Percentiles rank a stretch among this genome's conserved stretches.
phyloP scores from a whole-genome alignment of 2,888 invertebrate genomes.

The Torymus texanus region DNA sequence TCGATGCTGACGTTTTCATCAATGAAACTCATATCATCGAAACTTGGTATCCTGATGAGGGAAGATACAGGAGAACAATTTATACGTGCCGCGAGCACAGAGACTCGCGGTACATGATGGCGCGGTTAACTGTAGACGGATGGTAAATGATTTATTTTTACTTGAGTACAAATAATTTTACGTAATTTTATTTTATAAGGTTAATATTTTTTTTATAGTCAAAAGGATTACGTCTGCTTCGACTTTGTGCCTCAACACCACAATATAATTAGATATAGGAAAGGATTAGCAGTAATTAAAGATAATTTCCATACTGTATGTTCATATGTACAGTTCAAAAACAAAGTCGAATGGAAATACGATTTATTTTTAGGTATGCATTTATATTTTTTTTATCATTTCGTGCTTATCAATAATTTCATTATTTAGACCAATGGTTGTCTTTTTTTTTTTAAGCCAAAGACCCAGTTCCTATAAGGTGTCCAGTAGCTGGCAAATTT shows the following conservation, averaged over 20 bases:
- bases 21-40: slow-evolving; percentile 98
- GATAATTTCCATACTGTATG: slow-evolving; percentile 95
- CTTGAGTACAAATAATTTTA: no score
- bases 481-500: slow-evolving; percentile 97
- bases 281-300: slow-evolving; percentile 91
- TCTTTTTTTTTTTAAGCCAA: slow-evolving; percentile 78
- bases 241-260: slow-evolving; percentile 97
- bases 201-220: slow-evolving; percentile 77
- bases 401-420: slow-evolving; percentile 6
- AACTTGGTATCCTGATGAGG: slow-evolving; percentile 95
- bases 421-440: slow-evolving; percentile 13
- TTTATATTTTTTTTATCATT: slow-evolving; percentile 13
- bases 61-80: slow-evolving; percentile 90
- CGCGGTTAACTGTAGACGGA: slow-evolving; percentile 95
- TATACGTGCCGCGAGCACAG: slow-evolving; percentile 96
- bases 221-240: slow-evolving; percentile 98
- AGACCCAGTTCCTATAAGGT: slow-evolving; percentile 93
- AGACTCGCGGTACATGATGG: slow-evolving; percentile 95
- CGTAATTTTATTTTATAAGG: not conserved
- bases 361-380: slow-evolving; percentile 83
- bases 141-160: slow-evolving; percentile 77
- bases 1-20: slow-evolving; percentile 94
- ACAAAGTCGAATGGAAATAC: slow-evolving; percentile 90
- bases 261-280: slow-evolving; percentile 93
- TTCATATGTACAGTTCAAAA: slow-evolving; percentile 94